Percentiles rank a stretch among this genome's conserved stretches.
Evolutionary conservation across 2,888 invertebrate species (phyloP).

Genomic region (Xestia ashworthii): DNA sequence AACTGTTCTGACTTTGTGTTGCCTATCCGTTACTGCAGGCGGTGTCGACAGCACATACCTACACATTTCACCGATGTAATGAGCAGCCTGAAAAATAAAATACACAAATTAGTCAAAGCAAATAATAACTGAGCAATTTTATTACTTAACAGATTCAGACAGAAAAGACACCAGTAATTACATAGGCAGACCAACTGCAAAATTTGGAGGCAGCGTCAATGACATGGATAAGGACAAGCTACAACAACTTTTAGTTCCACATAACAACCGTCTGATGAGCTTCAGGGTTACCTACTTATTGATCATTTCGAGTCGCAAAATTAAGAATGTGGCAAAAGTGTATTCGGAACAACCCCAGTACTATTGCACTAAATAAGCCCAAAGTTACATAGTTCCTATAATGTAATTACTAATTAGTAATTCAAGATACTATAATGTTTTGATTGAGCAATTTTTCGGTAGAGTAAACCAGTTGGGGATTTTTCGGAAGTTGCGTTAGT

Average conservation of each 20-base stretch:
- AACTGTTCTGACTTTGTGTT: slow-evolving; percentile 94
- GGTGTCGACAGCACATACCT: slow-evolving; percentile 95
- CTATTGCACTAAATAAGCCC: background rate
- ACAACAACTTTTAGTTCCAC: background rate
- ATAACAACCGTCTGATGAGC: background rate
- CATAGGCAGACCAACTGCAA: background rate
- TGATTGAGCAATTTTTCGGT: background rate
- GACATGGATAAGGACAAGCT: background rate
- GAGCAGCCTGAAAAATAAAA: slow-evolving; percentile 92
- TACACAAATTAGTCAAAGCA: background rate
- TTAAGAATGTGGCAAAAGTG: background rate
- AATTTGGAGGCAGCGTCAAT: background rate
- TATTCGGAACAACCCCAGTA: background rate
- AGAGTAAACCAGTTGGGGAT: background rate
- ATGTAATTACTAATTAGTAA: too few species aligned
- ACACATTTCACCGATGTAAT: slow-evolving; percentile 98
- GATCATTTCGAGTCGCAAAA: background rate
- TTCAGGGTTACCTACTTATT: background rate
- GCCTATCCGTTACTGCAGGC: slow-evolving; percentile 92
- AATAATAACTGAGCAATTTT: background rate
- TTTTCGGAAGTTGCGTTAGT: slow-evolving; percentile 14
- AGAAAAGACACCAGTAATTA: background rate
- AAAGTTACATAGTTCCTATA: background rate
- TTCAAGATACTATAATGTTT: background rate
- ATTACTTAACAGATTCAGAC: background rate